These are phyloP conservation scores for Vipera latastei DNA, from an alignment of 2,797 vertebrate genomes.

Conservation along the genomic window DNA sequence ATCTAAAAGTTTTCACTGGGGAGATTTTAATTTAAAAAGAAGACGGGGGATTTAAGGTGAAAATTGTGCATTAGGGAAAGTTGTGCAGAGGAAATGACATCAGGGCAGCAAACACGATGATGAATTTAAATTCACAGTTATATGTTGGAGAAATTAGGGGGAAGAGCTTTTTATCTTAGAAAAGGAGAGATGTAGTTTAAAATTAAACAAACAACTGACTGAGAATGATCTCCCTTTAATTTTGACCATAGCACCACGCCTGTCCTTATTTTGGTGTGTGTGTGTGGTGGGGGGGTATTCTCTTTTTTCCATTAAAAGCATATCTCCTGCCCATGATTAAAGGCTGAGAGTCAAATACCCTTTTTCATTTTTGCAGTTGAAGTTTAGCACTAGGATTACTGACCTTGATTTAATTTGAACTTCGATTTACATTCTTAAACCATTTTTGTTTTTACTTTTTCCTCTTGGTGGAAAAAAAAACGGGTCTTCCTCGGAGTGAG, in stretches of 20 bases:
- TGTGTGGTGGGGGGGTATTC: no score
- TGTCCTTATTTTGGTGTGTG: background rate
- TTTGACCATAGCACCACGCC: background rate
- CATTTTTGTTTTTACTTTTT: slow-evolving; percentile 12
- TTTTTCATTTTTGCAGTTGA: slow-evolving; percentile 12
- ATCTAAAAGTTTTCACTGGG: background rate
- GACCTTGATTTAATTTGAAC: slow-evolving; percentile 13
- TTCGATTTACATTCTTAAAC: slow-evolving; percentile 26
- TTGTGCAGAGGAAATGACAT: background rate
- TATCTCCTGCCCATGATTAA: background rate
- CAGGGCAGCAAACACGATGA: background rate
- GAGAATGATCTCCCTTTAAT: background rate
- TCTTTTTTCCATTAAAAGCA: background rate
- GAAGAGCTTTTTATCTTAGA: background rate
- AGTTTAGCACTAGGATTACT: slow-evolving; percentile 24
- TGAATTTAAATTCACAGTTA: background rate
- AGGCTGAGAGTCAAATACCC: background rate
- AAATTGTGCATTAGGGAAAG: background rate
- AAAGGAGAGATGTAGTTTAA: background rate
- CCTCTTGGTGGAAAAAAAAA: background rate
- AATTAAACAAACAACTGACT: background rate
- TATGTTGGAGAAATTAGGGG: background rate
- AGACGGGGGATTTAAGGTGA: background rate
- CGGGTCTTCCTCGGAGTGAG: slow-evolving; percentile 38
- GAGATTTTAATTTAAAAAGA: background rate